Base-by-base conservation (phyloP, 1,140 invertebrate genomes). In the Eurosta solidaginis region DNA sequence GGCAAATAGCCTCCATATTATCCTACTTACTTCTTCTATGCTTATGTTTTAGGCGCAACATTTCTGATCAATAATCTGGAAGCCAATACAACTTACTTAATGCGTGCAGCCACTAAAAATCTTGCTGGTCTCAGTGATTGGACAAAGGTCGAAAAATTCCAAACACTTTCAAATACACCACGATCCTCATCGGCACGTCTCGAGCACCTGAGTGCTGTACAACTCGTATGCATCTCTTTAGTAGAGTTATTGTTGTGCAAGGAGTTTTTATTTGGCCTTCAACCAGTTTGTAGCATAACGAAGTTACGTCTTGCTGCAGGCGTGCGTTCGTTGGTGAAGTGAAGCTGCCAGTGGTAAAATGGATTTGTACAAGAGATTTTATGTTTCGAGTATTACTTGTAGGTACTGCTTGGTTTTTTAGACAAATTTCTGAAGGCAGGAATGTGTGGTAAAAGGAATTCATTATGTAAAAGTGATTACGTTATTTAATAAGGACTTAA, bases 41-140 rank as follows among this genome's bases (percentile, higher is more conserved):
- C n/a, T n/a, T n/a, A n/a, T n/a, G 20, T 77, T 78, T 47, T 79
- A 89, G 88, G 86, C 77, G 85, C 84, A 36, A 88, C 85, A 52
- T 88, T 86, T 77, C 79, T 88, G 12, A 79, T 89, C 10, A 88
- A 82, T 3, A 83, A 84, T 36, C 79, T 89, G 5, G 82, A 85
- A 33, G 84, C 85, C 10, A 84, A 88, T 74, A 89, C 88, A 1
- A 77, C 74, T 3, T 89, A 89, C 74, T 78, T 85, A 25, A 83
- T 89, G 54, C 81, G 88, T 40, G 89, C 87, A 1, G 87, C 88
- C 27, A 86, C 88, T 0, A 81, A 81, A 12, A 89, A 89, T 78
- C 78, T 84, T 45, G 89, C 89, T 17, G 89, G 89, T 0, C 81
- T 86, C 36, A 88, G 88, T 80, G 86, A 88, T 74, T 88, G 78